Evolutionary conservation across 2,113 vertebrate genomes (phyloP).

Genomic region (Hemibagrus wyckioides): DNA sequence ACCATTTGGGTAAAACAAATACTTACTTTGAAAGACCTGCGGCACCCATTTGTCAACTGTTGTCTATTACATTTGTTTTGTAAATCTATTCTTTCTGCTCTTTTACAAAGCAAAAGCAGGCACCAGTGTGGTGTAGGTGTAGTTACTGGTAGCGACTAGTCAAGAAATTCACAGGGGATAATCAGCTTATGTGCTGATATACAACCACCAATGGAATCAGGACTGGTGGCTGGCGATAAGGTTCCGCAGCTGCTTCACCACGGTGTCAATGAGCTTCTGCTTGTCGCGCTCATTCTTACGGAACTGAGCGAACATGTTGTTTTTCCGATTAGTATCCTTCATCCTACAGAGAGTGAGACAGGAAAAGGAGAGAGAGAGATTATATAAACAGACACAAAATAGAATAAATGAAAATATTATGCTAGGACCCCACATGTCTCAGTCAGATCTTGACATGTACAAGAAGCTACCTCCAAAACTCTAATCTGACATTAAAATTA

Average conservation of each 20-base stretch:
- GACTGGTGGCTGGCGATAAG: slow-evolving; percentile 89
- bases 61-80: not conserved
- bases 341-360: slow-evolving; percentile 74
- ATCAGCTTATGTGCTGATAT: not conserved
- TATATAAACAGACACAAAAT: not conserved
- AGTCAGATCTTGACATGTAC: not conserved
- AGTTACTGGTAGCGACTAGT: slow-evolving; percentile 18
- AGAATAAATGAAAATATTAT: not conserved
- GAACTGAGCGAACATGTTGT: slow-evolving; percentile 92
- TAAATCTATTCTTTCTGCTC: not conserved
- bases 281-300: slow-evolving; percentile 94
- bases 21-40: not conserved
- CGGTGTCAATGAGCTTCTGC: slow-evolving; percentile 92
- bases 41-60: not conserved
- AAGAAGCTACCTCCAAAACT: not conserved
- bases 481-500: not conserved
- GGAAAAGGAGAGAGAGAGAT: not conserved
- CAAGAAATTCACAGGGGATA: not conserved
- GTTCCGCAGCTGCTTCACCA: slow-evolving; percentile 91
- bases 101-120: not conserved
- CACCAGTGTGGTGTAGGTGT: not conserved
- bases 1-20: slow-evolving; percentile 13
- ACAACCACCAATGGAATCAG: slow-evolving; percentile 58
- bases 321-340: slow-evolving; percentile 91
- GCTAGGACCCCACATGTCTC: not conserved